Evolutionary conservation across 2,113 vertebrate genomes (phyloP).

Genomic region (Oreamnos americanus): DNA sequence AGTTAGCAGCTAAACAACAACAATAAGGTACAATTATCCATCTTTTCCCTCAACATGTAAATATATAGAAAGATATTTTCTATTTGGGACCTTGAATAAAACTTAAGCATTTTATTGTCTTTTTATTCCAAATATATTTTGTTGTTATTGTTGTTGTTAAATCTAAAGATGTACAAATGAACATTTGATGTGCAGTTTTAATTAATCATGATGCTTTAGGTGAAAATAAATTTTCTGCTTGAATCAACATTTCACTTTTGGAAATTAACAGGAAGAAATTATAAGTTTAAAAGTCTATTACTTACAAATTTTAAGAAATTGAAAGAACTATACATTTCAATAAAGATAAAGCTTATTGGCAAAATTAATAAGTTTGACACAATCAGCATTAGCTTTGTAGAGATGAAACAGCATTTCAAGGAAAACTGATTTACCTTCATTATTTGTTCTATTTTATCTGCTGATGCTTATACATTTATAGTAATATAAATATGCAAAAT

Average conservation of each 20-base stretch:
- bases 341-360: neutral
- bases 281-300: neutral
- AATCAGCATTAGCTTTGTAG: neutral
- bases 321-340: neutral
- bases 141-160: neutral
- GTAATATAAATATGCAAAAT: neutral
- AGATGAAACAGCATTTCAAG: slow-evolving; percentile 17
- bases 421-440: neutral
- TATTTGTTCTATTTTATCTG: neutral
- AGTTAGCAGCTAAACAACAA: neutral
- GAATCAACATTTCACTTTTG: neutral
- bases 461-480: neutral
- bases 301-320: neutral
- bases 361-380: neutral
- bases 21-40: neutral
- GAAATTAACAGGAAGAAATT: neutral
- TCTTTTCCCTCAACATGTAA: neutral
- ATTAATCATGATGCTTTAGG: neutral
- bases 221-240: neutral
- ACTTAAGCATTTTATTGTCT: neutral
- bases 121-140: neutral
- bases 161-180: neutral
- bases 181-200: neutral
- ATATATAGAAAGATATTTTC: neutral
- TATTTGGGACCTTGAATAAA: neutral